Conservation (phyloP, 1,140 invertebrate genomes). For the Drosophila baimaii region DNA sequence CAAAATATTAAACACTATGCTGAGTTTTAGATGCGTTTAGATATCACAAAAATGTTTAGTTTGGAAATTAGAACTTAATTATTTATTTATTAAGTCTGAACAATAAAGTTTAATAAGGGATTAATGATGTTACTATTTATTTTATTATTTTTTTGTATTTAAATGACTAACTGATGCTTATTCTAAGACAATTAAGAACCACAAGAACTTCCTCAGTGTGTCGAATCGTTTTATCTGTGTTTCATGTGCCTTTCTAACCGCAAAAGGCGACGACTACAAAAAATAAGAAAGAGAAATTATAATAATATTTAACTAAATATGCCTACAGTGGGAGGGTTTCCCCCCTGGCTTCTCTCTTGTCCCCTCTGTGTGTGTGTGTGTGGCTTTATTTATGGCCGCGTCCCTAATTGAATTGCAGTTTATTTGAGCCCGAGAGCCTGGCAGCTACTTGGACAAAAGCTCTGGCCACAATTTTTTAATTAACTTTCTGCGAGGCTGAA, state of each 20-base stretch:
- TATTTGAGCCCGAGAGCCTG: slow-evolving; percentile 56
- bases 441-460: slow-evolving; percentile 75
- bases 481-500: slow-evolving; percentile 65
- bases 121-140: too few relatives aligned
- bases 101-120: too few relatives aligned
- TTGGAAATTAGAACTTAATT: too few relatives aligned
- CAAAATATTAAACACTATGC: too few relatives aligned
- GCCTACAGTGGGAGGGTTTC: slow-evolving; percentile 35
- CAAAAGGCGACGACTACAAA: slow-evolving; percentile 42
- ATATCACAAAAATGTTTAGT: too few relatives aligned
- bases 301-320: slow-evolving; percentile 81
- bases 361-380: slow-evolving; percentile 32
- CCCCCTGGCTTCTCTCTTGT: slow-evolving; percentile 9
- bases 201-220: slow-evolving; percentile 1
- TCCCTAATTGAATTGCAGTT: slow-evolving; percentile 81
- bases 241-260: slow-evolving; percentile 43
- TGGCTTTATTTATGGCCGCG: slow-evolving; percentile 73
- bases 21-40: too few relatives aligned
- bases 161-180: too few relatives aligned
- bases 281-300: slow-evolving; percentile 64
- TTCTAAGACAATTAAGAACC: too few relatives aligned
- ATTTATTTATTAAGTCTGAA: too few relatives aligned
- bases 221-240: slow-evolving; percentile 56
- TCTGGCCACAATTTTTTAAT: slow-evolving; percentile 80
- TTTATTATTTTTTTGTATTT: too few relatives aligned